phyloP scores from a whole-genome alignment of 92 coral and sea anemone genomes.

The Porites rus region DNA sequence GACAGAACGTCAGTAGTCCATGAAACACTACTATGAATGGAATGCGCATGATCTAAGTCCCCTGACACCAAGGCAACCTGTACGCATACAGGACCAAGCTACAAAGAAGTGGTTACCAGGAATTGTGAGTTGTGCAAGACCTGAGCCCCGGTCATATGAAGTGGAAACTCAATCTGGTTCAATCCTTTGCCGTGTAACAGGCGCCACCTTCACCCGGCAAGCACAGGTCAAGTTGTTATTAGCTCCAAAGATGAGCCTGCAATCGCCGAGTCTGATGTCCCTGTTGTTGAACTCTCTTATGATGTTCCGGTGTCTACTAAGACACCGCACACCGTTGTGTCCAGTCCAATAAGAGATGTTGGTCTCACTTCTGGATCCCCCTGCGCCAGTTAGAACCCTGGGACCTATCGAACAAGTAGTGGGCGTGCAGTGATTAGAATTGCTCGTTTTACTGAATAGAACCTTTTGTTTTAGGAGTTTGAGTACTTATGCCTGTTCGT shows the following conservation, averaged over 20 bases:
- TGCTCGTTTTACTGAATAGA: background rate
- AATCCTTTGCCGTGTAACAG: background rate
- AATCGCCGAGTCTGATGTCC: background rate
- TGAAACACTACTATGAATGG: background rate
- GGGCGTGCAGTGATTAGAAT: background rate
- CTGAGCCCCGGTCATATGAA: constrained; percentile 10
- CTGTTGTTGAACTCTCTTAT: background rate
- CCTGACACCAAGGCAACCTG: constrained; percentile 9
- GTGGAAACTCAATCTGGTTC: background rate
- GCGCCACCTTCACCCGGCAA: background rate
- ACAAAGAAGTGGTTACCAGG: constrained; percentile 8
- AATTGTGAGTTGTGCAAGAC: background rate
- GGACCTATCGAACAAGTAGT: background rate
- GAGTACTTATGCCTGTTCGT: no score
- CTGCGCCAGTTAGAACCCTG: background rate
- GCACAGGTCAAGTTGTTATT: background rate
- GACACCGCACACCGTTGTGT: no score
- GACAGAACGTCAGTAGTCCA: background rate
- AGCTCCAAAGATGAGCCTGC: background rate
- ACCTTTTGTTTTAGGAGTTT: background rate
- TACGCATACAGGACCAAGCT: background rate
- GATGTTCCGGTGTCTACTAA: background rate
- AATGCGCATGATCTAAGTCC: constrained; percentile 13
- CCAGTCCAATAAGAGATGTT: no score
- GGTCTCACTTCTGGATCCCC: background rate